Evolutionary conservation across 2,888 invertebrate species (phyloP).

Genomic region (Nycteola revayana): DNA sequence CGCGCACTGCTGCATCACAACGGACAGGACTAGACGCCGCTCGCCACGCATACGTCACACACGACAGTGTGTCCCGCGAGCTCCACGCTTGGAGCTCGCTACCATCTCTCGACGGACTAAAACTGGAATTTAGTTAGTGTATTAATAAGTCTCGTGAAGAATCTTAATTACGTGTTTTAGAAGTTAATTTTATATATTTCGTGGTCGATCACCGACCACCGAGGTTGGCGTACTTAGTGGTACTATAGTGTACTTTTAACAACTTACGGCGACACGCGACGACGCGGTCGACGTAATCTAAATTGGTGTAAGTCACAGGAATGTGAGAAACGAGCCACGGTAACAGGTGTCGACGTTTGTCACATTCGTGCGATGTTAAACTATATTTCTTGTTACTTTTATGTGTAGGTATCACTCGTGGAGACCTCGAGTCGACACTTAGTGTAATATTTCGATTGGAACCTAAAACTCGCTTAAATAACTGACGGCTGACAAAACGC

Average conservation of each 20-base stretch:
- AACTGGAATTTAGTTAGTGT: slow-evolving; percentile 57
- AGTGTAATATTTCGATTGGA: slow-evolving; percentile 38
- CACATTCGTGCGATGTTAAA: slow-evolving; percentile 13
- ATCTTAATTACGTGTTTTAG: slow-evolving; percentile 34
- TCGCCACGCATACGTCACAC: slow-evolving; percentile 27
- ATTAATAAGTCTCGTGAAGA: slow-evolving; percentile 34
- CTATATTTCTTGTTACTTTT: slow-evolving; percentile 28
- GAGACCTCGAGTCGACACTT: slow-evolving; percentile 28
- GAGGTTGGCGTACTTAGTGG: slow-evolving; percentile 30
- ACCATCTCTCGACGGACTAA: slow-evolving; percentile 33
- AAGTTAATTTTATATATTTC: slow-evolving; percentile 36
- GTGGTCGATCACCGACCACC: slow-evolving; percentile 30
- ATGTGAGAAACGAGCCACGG: slow-evolving; percentile 11
- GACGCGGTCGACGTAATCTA: slow-evolving; percentile 12
- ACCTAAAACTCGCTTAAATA: slow-evolving; percentile 39
- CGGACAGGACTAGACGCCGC: slow-evolving; percentile 87
- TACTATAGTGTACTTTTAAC: slow-evolving; percentile 28
- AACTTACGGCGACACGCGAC: slow-evolving; percentile 15
- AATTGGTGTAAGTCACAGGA: slow-evolving; percentile 26
- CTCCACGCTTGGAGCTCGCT: slow-evolving; percentile 11
- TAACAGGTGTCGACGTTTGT: slow-evolving; percentile 12
- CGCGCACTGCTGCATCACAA: slow-evolving; percentile 88
- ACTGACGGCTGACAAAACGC: slow-evolving; percentile 31
- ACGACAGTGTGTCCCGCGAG: slow-evolving; percentile 22
- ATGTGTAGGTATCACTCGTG: slow-evolving; percentile 33